Evolutionary conservation across 2,113 vertebrate genomes (phyloP).

Genomic region (Notiomystis cincta): DNA sequence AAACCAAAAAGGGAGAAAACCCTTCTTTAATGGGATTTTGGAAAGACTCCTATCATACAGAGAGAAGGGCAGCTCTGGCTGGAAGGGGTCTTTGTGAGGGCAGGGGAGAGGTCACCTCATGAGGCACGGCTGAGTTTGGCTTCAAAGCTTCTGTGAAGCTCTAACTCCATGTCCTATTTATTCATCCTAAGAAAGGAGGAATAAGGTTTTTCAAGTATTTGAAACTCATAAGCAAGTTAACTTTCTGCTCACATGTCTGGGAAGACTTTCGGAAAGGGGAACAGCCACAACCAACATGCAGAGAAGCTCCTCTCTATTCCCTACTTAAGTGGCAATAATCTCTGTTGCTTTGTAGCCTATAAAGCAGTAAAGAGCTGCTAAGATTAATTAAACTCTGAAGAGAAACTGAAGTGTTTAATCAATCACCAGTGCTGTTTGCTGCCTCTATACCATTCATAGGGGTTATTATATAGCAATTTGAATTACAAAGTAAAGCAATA

Average conservation of each 20-base stretch:
- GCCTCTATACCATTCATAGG: not conserved
- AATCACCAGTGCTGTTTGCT: conserved; percentile 7
- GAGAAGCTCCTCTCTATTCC: not conserved
- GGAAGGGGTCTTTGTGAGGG: not conserved
- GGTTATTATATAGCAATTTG: not conserved
- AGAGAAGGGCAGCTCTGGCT: not conserved
- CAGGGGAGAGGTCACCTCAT: not conserved
- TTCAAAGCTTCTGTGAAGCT: not conserved
- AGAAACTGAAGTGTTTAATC: conserved; percentile 37
- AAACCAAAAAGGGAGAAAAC: not conserved
- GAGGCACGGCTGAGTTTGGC: not conserved
- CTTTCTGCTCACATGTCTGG: not conserved
- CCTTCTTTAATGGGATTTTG: not conserved
- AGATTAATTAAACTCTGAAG: conserved; percentile 45
- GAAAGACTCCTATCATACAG: not conserved
- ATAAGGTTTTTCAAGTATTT: not conserved
- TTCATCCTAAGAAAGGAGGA: not conserved
- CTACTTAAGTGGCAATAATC: not conserved
- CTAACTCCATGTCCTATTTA: accelerated
- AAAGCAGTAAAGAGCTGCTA: conserved; percentile 17
- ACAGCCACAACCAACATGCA: not conserved
- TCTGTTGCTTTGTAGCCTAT: not conserved
- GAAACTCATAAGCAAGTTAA: not conserved
- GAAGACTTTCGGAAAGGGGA: not conserved
- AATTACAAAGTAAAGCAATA: not conserved